Conservation (phyloP, 2,888 invertebrate species). For the Sphecodes monilicornis region DNA sequence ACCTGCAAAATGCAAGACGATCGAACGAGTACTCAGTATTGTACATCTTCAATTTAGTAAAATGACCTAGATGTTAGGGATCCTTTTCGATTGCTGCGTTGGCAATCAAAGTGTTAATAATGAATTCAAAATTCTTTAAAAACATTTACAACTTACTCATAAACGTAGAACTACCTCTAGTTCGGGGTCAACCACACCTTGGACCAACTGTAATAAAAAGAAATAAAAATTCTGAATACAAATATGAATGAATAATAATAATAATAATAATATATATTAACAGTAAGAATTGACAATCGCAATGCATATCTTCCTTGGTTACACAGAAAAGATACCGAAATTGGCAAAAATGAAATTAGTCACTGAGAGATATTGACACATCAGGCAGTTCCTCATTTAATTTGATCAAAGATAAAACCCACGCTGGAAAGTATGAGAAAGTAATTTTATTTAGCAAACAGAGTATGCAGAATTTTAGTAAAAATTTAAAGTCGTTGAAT, state of each 20-base stretch:
- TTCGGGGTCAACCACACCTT: background rate
- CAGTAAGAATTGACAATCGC: too few relatives aligned
- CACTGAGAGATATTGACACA: background rate
- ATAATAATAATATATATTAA: too few relatives aligned
- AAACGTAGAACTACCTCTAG: background rate
- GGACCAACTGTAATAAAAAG: background rate
- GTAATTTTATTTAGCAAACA: background rate
- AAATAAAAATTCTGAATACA: background rate
- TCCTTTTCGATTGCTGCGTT: background rate
- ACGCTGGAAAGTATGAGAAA: background rate
- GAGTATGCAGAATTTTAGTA: background rate
- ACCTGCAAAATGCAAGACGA: too few relatives aligned
- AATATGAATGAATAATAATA: too few relatives aligned
- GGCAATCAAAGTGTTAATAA: too few relatives aligned
- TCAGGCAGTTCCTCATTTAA: background rate
- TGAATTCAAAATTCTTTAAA: background rate
- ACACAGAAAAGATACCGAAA: background rate
- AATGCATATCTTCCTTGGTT: too few relatives aligned
- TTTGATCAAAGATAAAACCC: background rate
- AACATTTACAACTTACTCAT: background rate
- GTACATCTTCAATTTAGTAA: too few relatives aligned
- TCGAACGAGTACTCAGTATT: too few relatives aligned
- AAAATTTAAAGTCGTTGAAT: background rate
- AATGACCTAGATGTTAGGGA: background rate
- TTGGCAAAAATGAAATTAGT: background rate